Evolutionary conservation across 2,113 vertebrate species (phyloP).

Genomic region (Leptodactylus fuscus): DNA sequence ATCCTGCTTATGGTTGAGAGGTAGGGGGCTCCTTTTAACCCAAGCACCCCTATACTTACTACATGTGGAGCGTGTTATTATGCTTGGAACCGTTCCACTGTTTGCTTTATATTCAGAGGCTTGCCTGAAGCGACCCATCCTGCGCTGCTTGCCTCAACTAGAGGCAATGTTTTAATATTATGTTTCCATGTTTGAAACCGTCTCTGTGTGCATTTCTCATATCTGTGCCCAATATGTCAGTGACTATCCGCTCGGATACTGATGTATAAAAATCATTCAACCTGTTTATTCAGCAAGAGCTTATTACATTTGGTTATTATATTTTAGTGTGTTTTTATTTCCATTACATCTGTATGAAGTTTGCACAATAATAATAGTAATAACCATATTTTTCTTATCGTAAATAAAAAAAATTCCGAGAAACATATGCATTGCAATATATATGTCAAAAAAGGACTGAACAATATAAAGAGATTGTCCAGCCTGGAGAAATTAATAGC

Average conservation of each 20-base stretch:
- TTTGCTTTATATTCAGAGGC: conserved; percentile 51
- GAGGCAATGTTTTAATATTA: conserved; percentile 48
- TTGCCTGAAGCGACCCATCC: conserved; percentile 49
- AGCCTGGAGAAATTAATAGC: too few species aligned
- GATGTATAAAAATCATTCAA: conserved; percentile 25
- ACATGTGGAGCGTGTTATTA: conserved; percentile 28
- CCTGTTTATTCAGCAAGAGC: conserved; percentile 26
- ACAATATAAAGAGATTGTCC: too few species aligned
- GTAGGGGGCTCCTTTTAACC: conserved; percentile 35
- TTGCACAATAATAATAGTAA: too few species aligned
- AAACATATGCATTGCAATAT: too few species aligned
- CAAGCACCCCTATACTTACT: conserved; percentile 33
- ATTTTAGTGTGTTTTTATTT: neutral
- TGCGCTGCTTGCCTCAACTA: conserved; percentile 33
- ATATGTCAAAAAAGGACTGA: too few species aligned
- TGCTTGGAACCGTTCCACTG: conserved; percentile 45
- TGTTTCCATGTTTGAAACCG: conserved; percentile 44
- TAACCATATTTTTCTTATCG: too few species aligned
- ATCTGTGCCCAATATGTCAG: conserved; percentile 38
- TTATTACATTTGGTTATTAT: neutral
- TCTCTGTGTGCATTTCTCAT: conserved; percentile 40
- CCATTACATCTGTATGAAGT: neutral
- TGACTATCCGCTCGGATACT: conserved; percentile 14
- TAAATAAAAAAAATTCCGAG: too few species aligned
- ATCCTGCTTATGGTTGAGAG: conserved; percentile 15